Conservation (phyloP, 2,113 vertebrate species). For the Gavia stellata region DNA sequence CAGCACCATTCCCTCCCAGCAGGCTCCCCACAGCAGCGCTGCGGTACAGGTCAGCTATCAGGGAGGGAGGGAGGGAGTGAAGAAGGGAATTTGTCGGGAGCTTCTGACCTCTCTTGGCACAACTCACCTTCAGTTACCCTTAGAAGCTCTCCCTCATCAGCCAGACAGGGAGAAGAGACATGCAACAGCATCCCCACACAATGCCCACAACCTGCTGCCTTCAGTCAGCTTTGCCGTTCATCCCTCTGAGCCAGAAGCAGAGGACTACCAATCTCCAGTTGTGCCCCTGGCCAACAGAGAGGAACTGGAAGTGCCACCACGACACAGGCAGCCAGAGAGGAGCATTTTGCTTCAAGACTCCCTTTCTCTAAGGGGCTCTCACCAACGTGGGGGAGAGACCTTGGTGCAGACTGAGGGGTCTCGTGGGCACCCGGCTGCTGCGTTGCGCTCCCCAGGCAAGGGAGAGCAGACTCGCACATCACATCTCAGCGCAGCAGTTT, state of each 20-base stretch:
- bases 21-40: background rate
- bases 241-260: background rate
- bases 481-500: background rate
- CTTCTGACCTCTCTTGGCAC: background rate
- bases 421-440: accelerated
- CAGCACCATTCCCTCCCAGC: background rate
- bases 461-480: background rate
- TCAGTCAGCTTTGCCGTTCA: background rate
- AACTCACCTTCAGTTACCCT: background rate
- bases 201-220: background rate
- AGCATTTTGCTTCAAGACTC: background rate
- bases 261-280: background rate
- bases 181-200: background rate
- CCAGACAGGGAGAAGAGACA: background rate
- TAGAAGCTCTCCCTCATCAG: background rate
- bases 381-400: accelerated
- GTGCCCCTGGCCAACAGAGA: background rate
- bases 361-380: background rate
- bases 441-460: accelerated
- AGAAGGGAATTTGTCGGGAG: background rate
- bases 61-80: background rate
- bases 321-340: background rate
- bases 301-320: accelerated
- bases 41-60: accelerated
- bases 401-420: accelerated